phyloP scores from a whole-genome alignment of 2,113 vertebrate genomes.

The Himantopus leucocephalus region DNA sequence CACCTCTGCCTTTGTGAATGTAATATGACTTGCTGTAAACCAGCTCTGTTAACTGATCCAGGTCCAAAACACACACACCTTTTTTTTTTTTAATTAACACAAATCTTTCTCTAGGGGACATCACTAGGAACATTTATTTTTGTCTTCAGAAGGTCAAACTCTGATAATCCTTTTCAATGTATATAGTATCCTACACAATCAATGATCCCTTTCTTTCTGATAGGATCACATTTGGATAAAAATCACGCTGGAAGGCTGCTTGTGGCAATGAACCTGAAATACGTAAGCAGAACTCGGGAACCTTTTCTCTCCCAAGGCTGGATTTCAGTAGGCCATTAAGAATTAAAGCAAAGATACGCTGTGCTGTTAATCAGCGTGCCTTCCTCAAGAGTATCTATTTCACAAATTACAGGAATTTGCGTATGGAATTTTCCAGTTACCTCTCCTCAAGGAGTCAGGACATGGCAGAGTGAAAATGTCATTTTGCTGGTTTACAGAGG shows the following conservation, averaged over 20 bases:
- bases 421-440: not conserved
- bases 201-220: not conserved
- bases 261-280: not conserved
- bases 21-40: not conserved
- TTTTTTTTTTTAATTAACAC: not conserved
- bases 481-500: not conserved
- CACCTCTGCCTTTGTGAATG: not conserved
- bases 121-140: not conserved
- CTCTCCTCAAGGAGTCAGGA: not conserved
- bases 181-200: not conserved
- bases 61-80: not conserved
- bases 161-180: not conserved
- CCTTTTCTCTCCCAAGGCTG: not conserved
- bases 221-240: not conserved
- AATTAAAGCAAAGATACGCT: not conserved
- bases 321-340: not conserved
- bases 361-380: not conserved
- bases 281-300: not conserved
- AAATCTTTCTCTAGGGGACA: not conserved
- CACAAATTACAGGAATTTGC: fast-evolving
- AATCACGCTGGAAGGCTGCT: not conserved
- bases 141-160: not conserved
- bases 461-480: not conserved
- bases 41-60: not conserved
- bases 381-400: not conserved